These are phyloP conservation scores for Microplitis mediator DNA, from an alignment of 1,140 invertebrate genomes.

Conservation along the genomic window DNA sequence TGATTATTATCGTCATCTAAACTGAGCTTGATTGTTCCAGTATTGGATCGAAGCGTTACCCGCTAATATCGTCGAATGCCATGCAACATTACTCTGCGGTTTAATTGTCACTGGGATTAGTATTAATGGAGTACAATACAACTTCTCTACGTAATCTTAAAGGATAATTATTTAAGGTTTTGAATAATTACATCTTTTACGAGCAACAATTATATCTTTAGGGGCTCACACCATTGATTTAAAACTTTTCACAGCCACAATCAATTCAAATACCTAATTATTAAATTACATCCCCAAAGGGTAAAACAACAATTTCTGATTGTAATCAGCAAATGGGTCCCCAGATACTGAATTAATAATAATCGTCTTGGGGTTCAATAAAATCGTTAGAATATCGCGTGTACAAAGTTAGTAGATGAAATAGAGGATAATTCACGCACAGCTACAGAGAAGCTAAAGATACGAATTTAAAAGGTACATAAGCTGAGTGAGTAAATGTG, in stretches of 20 bases:
- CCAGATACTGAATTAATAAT: too few relatives aligned
- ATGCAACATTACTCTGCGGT: conserved; percentile 17
- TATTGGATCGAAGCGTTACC: conserved; percentile 16
- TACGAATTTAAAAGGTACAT: not conserved
- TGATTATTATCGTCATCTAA: conserved; percentile 33
- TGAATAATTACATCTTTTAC: not conserved
- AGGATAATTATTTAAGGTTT: conserved; percentile 9
- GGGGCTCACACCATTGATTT: not conserved
- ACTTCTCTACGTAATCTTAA: not conserved
- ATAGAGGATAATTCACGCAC: not conserved
- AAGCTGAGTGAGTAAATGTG: not conserved
- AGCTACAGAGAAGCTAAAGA: not conserved
- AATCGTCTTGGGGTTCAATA: not conserved
- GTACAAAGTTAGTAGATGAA: too few relatives aligned
- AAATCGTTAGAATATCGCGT: not conserved
- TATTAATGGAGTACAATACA: conserved; percentile 2
- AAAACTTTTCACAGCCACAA: not conserved
- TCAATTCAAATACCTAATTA: not conserved
- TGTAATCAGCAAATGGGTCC: too few relatives aligned
- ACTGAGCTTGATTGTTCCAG: conserved; percentile 30
- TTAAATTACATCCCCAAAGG: too few relatives aligned
- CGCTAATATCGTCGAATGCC: conserved; percentile 12
- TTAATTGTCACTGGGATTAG: conserved; percentile 16
- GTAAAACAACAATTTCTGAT: too few relatives aligned
- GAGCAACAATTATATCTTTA: not conserved